Percentiles rank a stretch among this genome's conserved stretches.
phyloP scores from a whole-genome alignment of 2,888 invertebrate genomes.

The Phaonia tiefii region DNA sequence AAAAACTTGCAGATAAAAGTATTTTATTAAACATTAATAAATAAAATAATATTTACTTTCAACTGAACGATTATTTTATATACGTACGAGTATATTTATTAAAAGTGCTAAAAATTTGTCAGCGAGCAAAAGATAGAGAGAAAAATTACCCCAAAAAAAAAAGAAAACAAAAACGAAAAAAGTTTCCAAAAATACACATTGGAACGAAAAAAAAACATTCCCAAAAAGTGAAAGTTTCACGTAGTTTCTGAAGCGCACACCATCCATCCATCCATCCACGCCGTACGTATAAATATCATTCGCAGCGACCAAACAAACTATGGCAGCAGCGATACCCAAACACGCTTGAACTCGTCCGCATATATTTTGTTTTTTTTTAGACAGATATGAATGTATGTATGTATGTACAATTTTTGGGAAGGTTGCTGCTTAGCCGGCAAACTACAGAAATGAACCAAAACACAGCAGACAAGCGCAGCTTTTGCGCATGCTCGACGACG shows the following conservation, averaged over 20 bases:
- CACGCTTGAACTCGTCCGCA: no score
- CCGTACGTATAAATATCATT: slow-evolving; percentile 2
- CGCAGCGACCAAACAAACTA: slow-evolving; percentile 1
- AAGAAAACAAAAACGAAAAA: slow-evolving; percentile 39
- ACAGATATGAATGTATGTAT: not conserved
- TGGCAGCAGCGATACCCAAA: not conserved
- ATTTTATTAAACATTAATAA: slow-evolving; percentile 52
- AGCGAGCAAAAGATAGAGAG: no score
- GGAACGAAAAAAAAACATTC: slow-evolving; percentile 70
- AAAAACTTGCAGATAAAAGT: slow-evolving; percentile 44
- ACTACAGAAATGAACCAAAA: slow-evolving; percentile 4
- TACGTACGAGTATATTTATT: no score
- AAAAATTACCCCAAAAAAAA: no score
- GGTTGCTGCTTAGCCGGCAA: slow-evolving; percentile 44
- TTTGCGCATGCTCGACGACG: not conserved
- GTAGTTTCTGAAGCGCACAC: slow-evolving; percentile 55
- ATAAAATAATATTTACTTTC: slow-evolving; percentile 58
- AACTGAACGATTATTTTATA: slow-evolving; percentile 54
- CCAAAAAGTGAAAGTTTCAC: slow-evolving; percentile 80
- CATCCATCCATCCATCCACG: not conserved
- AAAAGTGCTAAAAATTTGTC: slow-evolving; percentile 24
- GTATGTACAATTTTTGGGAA: slow-evolving; percentile 12
- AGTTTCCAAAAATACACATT: slow-evolving; percentile 18
- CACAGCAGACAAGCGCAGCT: slow-evolving; percentile 1
- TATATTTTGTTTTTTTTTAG: no score